Percentiles rank a stretch among this genome's conserved stretches.
Evolutionary conservation across 2,113 vertebrate genomes (phyloP).

Genomic region (Scolopax mira): DNA sequence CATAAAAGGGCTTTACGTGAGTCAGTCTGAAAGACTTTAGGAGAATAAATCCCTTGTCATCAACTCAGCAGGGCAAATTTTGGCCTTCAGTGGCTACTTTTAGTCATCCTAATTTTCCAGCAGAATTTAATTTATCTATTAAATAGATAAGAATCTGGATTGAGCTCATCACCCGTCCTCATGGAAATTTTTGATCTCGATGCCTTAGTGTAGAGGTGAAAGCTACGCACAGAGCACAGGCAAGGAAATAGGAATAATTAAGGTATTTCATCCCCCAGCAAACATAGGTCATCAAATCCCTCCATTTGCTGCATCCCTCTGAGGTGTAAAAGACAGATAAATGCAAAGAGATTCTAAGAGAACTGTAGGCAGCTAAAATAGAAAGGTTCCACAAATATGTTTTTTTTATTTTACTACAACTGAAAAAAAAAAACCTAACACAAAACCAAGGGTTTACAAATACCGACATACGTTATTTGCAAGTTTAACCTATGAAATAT

Average conservation of each 20-base stretch:
- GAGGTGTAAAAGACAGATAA: neutral
- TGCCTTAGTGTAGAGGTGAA: neutral
- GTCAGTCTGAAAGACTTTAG: neutral
- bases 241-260: neutral
- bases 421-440: neutral
- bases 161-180: neutral
- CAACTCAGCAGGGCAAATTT: neutral
- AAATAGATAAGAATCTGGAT: neutral
- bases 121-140: neutral
- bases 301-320: rapidly evolving
- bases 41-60: neutral
- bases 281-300: too few relatives aligned
- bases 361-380: neutral
- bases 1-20: neutral
- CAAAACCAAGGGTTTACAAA: neutral
- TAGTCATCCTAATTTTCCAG: neutral
- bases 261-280: neutral
- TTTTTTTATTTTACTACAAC: neutral
- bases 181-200: neutral
- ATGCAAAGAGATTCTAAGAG: neutral
- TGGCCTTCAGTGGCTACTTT: neutral
- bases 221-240: rapidly evolving
- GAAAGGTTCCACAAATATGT: neutral
- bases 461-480: neutral
- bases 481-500: too few relatives aligned